These are phyloP conservation scores for Graphium colonna DNA, from an alignment of 2,888 invertebrate genomes.

Conservation along the genomic window DNA sequence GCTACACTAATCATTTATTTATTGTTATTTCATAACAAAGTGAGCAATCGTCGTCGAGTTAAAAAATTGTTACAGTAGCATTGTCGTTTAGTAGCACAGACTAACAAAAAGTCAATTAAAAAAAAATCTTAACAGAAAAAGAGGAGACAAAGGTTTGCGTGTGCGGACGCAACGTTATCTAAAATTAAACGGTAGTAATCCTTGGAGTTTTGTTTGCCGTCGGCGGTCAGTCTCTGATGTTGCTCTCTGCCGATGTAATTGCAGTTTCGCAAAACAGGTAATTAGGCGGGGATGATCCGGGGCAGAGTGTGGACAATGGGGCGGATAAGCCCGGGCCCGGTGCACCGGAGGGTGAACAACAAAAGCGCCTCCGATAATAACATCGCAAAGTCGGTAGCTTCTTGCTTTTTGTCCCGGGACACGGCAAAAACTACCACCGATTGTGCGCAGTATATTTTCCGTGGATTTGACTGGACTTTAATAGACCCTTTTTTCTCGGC, in stretches of 20 bases:
- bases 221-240: conserved; percentile 55
- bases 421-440: conserved; percentile 47
- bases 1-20: too few relatives aligned
- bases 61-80: too few relatives aligned
- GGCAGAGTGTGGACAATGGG: conserved; percentile 61
- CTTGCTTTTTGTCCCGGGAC: conserved; percentile 64
- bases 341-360: conserved; percentile 56
- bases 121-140: neutral
- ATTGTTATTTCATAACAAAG: too few relatives aligned
- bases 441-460: conserved; percentile 30
- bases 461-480: conserved; percentile 26
- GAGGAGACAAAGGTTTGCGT: conserved; percentile 34
- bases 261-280: conserved; percentile 70
- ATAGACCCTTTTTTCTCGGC: conserved; percentile 23
- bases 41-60: too few relatives aligned
- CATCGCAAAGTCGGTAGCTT: conserved; percentile 77
- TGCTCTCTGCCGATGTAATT: conserved; percentile 55
- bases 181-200: conserved; percentile 37
- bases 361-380: conserved; percentile 64
- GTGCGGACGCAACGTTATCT: conserved; percentile 26
- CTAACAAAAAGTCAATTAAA: too few relatives aligned
- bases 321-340: conserved; percentile 57
- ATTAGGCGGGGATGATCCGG: conserved; percentile 68
- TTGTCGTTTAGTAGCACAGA: too few relatives aligned
- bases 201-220: conserved; percentile 43